Conservation (phyloP, 1,140 invertebrate genomes). For the Metaphire vulgaris region DNA sequence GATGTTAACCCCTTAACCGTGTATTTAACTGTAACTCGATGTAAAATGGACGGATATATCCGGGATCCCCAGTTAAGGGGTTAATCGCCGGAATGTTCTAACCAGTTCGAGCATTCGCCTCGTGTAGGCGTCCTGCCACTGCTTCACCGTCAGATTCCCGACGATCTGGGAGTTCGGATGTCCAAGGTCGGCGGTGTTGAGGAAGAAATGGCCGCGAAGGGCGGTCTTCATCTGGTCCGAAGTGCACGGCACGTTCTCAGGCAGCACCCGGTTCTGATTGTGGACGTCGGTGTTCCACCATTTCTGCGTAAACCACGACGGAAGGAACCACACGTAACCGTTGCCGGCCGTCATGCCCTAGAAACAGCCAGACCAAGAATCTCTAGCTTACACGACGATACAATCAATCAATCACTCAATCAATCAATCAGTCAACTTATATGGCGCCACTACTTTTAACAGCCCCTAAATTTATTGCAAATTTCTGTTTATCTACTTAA, state of each 20-base stretch:
- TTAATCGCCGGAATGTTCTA: neutral
- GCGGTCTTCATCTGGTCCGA: conserved; percentile 62
- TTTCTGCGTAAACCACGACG: conserved; percentile 62
- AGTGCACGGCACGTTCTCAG: conserved; percentile 57
- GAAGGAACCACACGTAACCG: conserved; percentile 77
- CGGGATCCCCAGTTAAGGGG: no score
- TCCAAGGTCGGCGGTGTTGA: conserved; percentile 63
- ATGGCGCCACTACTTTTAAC: no score
- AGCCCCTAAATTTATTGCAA: no score
- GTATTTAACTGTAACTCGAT: no score
- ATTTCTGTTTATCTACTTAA: no score
- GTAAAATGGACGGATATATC: no score
- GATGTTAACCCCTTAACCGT: no score
- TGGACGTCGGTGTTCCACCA: conserved; percentile 65
- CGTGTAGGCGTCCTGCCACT: conserved; percentile 54
- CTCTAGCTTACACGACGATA: no score
- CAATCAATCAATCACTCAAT: no score
- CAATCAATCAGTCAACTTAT: no score
- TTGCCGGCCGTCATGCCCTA: conserved; percentile 59
- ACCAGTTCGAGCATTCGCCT: conserved; percentile 21
- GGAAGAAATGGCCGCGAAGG: conserved; percentile 67
- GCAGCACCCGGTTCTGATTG: conserved; percentile 48
- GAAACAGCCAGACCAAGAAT: conserved; percentile 24
- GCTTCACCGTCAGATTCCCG: conserved; percentile 43
- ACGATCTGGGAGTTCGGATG: conserved; percentile 34